Base-by-base conservation (phyloP, 2,113 vertebrate species). In the Alexandromys fortis region DNA sequence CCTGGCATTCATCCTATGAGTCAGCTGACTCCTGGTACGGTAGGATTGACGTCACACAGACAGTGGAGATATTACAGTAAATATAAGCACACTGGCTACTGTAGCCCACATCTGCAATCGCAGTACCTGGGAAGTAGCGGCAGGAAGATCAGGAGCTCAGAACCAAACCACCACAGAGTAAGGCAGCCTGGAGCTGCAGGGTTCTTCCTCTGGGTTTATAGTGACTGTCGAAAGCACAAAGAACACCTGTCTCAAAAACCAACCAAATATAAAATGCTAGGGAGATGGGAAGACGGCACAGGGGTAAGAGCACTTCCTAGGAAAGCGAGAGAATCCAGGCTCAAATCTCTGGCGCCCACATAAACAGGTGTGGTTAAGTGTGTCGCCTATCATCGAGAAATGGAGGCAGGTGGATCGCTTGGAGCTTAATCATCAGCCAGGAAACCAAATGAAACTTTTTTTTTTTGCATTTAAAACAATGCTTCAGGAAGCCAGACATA, bases 11-110 rank as follows among this genome's bases (percentile, higher is more conserved):
- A 35, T 86, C 30, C 38, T 17, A 3, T 67, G 63, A 33, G 33
- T 67, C 28, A 47, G 42, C 61, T 86, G 63, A 98, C 77, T 97
- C 94, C 94, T 47, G 38, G 47, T 49, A 19, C 3, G 33, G 67
- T 38, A 38, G 67, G 67, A 12, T 78, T 45, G 45, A 10, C 4
- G 0, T 89, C 42, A 67, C 26, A 47, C 42, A 76, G 72, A 76
- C 87, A 76, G 24, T 47, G 28, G 87, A 63, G 72, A 89, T 89
- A n/a, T 89, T 63, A 45, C 8, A 45, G 38, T 45, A 76, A 76
- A 45, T 42, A 45, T 8, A 33, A 45, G 9, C 52, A 58, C 49
- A 75, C 42, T 3, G 3, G 67, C 33, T n/a, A n/a, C 14, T 14
- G 13, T 55, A n/a, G 49, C 22, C 28, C 86, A 58, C 9, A 3